Evolutionary conservation across 2,888 invertebrate genomes (phyloP).

Genomic region (Rapana venosa): DNA sequence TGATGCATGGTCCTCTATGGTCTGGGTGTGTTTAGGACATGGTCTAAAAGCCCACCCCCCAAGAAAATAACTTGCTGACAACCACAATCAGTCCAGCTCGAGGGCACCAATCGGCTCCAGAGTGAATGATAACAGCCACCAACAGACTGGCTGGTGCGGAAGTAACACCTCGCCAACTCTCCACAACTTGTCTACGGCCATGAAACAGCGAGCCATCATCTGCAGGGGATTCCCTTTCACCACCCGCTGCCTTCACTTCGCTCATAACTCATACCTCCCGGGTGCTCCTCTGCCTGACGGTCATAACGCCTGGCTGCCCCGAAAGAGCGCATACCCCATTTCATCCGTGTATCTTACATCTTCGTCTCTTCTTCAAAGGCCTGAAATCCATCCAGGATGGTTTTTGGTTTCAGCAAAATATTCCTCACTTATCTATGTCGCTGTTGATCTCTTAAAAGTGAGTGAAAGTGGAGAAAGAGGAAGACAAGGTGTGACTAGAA

Average conservation of each 20-base stretch:
- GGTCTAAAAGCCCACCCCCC: background rate
- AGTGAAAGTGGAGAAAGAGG: background rate
- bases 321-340: constrained; percentile 32
- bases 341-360: background rate
- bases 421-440: background rate
- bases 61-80: background rate
- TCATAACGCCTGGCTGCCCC: constrained; percentile 8
- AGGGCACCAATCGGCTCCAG: background rate
- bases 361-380: constrained; percentile 26
- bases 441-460: background rate
- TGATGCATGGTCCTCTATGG: background rate
- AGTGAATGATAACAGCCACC: background rate
- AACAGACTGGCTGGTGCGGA: background rate
- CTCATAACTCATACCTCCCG: constrained; percentile 29
- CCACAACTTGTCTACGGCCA: background rate
- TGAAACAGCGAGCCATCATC: constrained; percentile 6
- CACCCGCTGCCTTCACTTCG: background rate
- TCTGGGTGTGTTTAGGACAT: background rate
- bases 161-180: constrained; percentile 21
- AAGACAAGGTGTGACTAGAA: background rate
- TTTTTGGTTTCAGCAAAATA: constrained; percentile 8
- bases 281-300: constrained; percentile 1
- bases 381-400: background rate
- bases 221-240: background rate
- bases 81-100: background rate